Percentiles rank a stretch among this genome's conserved stretches.
Conservation (phyloP, 2,888 invertebrate genomes). For the Pheosia tremula region DNA sequence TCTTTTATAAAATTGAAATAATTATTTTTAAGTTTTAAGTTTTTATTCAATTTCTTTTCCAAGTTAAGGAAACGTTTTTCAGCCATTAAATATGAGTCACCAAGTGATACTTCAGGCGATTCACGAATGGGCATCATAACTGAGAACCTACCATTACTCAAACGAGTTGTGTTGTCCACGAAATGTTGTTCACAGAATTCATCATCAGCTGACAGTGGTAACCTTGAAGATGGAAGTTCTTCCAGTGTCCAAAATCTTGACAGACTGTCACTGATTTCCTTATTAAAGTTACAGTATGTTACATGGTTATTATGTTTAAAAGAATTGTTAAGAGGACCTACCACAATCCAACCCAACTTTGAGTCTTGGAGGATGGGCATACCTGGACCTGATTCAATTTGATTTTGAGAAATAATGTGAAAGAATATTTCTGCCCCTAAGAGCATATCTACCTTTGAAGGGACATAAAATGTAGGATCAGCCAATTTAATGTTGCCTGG, state of each 20-base stretch:
- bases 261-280: conserved; percentile 3
- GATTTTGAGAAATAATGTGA: conserved; percentile 7
- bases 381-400: conserved; percentile 2
- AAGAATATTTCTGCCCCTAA: conserved; percentile 12
- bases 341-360: conserved; percentile 22
- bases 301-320: neutral
- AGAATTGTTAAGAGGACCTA: conserved; percentile 15
- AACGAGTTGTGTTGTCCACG: conserved; percentile 15
- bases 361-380: conserved; percentile 12
- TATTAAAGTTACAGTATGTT: conserved; percentile 1
- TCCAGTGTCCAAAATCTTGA: conserved; percentile 26
- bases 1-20: conserved; percentile 11
- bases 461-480: conserved; percentile 4
- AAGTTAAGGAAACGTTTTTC: conserved; percentile 8
- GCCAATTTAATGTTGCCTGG: neutral
- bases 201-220: conserved; percentile 15
- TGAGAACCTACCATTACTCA: conserved; percentile 22
- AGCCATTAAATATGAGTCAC: conserved; percentile 8
- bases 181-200: conserved; percentile 25
- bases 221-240: conserved; percentile 14
- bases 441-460: conserved; percentile 9
- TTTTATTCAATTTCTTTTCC: conserved; percentile 6
- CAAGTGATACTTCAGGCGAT: conserved; percentile 6
- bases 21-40: conserved; percentile 1
- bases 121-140: conserved; percentile 24